phyloP scores from a whole-genome alignment of 2,888 invertebrate species.

The Chromoteleia sp. region DNA sequence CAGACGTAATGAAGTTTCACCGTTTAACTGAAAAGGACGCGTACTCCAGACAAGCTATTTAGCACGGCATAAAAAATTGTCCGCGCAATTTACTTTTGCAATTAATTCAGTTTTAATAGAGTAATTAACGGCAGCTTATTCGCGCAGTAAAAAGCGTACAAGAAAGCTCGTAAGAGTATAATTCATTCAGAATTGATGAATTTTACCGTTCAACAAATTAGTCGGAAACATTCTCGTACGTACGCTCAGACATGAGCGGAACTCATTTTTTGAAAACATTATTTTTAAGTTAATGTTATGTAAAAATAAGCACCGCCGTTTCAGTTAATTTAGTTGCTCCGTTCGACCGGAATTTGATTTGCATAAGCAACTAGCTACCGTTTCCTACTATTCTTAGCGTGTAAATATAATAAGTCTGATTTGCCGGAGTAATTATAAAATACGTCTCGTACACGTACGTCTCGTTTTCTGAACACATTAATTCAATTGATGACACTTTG shows the following conservation, averaged over 20 bases:
- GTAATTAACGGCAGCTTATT: constrained; percentile 26
- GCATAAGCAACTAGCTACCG: too few relatives aligned
- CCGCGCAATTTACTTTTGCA: neutral
- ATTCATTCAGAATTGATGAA: constrained; percentile 27
- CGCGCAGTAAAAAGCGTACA: constrained; percentile 8
- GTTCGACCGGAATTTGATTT: too few relatives aligned
- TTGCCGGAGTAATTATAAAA: too few relatives aligned
- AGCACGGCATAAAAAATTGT: constrained; percentile 5
- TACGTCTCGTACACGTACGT: too few relatives aligned
- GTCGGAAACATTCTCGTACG: neutral
- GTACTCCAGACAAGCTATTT: neutral
- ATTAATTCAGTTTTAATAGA: constrained; percentile 25
- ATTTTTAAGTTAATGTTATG: too few relatives aligned
- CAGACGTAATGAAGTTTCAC: constrained; percentile 3
- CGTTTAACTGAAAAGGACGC: neutral
- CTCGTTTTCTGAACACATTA: too few relatives aligned
- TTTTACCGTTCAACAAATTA: constrained; percentile 25
- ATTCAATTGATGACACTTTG: too few relatives aligned
- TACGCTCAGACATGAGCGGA: neutral
- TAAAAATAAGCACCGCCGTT: too few relatives aligned
- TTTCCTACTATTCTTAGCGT: too few relatives aligned
- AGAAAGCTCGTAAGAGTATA: constrained; percentile 8
- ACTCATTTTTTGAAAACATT: too few relatives aligned
- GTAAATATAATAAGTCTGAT: too few relatives aligned
- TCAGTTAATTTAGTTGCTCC: too few relatives aligned